A percentile compares a stretch with the other conserved stretches of the same genome.
phyloP scores from a whole-genome alignment of 2,113 vertebrate species.

The Rhizomys pruinosus region DNA sequence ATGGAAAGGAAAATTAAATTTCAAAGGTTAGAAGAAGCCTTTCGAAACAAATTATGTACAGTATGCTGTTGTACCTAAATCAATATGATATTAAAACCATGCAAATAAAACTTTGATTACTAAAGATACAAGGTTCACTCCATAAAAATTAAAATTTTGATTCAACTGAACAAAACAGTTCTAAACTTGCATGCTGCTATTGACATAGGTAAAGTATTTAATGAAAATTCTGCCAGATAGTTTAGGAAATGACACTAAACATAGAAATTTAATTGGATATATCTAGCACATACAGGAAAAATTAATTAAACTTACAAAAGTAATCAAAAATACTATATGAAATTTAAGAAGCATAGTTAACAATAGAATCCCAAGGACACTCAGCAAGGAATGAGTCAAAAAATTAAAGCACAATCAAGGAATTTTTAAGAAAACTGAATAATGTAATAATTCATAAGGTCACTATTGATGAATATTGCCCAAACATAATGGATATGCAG shows the following conservation, averaged over 20 bases:
- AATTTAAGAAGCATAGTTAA: background rate
- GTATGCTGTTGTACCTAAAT: background rate
- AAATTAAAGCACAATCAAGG: background rate
- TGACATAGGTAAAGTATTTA: conserved; percentile 7
- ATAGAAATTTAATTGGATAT: background rate
- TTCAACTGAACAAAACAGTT: background rate
- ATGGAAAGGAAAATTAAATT: background rate
- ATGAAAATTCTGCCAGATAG: background rate
- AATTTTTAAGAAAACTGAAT: background rate
- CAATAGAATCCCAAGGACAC: background rate
- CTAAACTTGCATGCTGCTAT: background rate
- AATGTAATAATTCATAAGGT: background rate
- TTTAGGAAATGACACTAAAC: background rate
- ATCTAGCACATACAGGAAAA: background rate
- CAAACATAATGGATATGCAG: too few relatives aligned
- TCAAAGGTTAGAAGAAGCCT: background rate
- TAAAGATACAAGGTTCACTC: background rate
- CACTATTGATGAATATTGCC: too few relatives aligned
- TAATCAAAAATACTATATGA: background rate
- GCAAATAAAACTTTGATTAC: background rate
- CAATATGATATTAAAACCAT: background rate
- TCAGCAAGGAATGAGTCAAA: background rate
- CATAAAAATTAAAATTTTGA: background rate
- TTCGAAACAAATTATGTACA: background rate
- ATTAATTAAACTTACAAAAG: background rate